These are phyloP conservation scores for Thalassarche chlororhynchos DNA, from an alignment of 2,113 vertebrate species.

Conservation along the genomic window DNA sequence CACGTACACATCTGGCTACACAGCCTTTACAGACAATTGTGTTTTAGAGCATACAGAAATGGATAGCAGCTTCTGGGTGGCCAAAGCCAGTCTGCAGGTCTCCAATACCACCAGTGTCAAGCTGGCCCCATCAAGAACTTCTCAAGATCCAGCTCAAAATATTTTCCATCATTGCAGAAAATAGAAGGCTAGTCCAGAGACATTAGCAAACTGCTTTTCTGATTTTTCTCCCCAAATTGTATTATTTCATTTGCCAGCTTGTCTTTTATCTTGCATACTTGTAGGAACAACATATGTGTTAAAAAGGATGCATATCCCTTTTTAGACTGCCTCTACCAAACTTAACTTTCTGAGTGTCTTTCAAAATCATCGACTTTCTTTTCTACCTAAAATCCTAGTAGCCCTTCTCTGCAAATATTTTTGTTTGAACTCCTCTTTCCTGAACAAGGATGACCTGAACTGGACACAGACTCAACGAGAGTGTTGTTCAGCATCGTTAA, in stretches of 20 bases:
- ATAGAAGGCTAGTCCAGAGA: neutral
- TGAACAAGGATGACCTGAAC: neutral
- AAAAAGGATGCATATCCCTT: neutral
- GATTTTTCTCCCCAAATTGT: neutral
- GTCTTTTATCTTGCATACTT: neutral
- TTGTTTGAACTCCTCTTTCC: neutral
- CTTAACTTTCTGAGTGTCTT: neutral
- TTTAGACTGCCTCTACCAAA: neutral
- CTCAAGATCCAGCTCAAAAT: neutral
- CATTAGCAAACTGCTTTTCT: neutral
- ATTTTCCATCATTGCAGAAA: neutral
- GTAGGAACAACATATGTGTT: neutral
- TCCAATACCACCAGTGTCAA: neutral
- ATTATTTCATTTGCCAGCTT: neutral
- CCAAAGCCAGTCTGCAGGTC: neutral
- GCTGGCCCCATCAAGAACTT: neutral
- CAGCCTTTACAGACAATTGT: neutral
- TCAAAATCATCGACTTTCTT: neutral
- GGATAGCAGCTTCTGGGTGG: neutral
- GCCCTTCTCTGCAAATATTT: neutral
- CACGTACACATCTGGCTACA: rapidly evolving
- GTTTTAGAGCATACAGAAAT: neutral
- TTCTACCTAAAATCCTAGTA: neutral
- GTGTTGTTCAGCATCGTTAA: neutral
- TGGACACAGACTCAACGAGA: neutral